Base-by-base conservation (phyloP, 1,140 invertebrate genomes). In the Danaus melanippus region DNA sequence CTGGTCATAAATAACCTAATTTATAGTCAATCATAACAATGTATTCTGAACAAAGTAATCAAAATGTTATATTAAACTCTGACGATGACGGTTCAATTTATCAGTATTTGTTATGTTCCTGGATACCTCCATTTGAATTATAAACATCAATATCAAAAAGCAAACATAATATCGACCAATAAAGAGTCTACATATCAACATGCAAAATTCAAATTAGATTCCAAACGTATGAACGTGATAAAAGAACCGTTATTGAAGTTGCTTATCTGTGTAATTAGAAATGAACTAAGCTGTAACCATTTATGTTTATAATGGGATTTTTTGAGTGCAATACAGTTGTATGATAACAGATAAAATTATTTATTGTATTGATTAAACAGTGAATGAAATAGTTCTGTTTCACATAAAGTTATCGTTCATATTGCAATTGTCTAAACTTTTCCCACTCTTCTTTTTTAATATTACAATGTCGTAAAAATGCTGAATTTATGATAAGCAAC, bases 121-220 rank as follows among this genome's bases (percentile, higher is more conserved):
- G 54, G 63, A 66, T 62, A 64, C 58, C 58, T 66, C 66, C 64
- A 71, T 66, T 72, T 63, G 71, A 76, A 84, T 74, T 68, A 81
- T 75, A 78, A 79, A 79, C 74, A 80, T 75, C 68, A 79, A 74
- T 86, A 86, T 84, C 81, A 62, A 47, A 80, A 79, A 80, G 74
- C 74, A 80, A 84, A 84, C 83, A 84, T 77, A 86, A 86, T 84
- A 84, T 82, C 80, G 76, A 82, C 75, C 71, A 83, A 86, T 84
- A 81, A 80, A 80, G 76, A 84, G 79, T 84, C 66, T 68, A 76
- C 79, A 86, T 86, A 84, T 84, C 78, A 76, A 86, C 78, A 83
- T 86, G 83, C 81, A 70, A 86, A 84, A 84, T 84, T 79, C 79
- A 79, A 84, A 86, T 86, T 86, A 86, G 81, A 86, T 84, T 86